These are phyloP conservation scores for Paragorgia papillata DNA, from an alignment of 92 coral and sea anemone species.

Conservation along the genomic window DNA sequence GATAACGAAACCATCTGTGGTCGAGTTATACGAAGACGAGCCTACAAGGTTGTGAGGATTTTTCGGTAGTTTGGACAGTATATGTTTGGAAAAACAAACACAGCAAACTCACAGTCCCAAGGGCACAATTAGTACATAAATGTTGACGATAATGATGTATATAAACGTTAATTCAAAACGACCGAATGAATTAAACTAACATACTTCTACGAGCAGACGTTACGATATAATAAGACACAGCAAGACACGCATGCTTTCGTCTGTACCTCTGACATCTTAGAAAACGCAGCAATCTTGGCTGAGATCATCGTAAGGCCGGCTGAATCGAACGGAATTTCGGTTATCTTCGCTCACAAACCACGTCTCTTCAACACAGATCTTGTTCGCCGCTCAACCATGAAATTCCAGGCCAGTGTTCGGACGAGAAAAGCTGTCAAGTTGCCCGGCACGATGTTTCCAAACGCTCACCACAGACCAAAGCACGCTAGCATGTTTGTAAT, in stretches of 20 bases:
- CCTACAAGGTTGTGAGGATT: constrained; percentile 3
- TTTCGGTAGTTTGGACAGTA: neutral
- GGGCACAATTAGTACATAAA: constrained; percentile 3
- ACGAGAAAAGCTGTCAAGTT: neutral
- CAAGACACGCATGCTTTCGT: neutral
- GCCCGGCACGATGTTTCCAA: constrained; percentile 10
- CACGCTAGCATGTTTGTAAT: constrained; percentile 10
- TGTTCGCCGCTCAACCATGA: constrained; percentile 27
- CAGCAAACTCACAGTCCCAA: neutral
- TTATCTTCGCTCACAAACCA: neutral
- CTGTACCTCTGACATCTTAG: constrained; percentile 35
- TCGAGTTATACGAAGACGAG: neutral
- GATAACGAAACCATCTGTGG: too few species aligned
- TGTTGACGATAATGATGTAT: constrained; percentile 8
- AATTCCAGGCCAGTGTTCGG: neutral
- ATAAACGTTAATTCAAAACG: too few species aligned
- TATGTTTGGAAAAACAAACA: constrained; percentile 18
- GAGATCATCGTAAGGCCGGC: constrained; percentile 1
- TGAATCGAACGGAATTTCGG: neutral
- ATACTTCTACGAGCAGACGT: too few species aligned
- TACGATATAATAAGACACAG: too few species aligned
- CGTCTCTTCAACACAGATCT: neutral
- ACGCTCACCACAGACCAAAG: neutral
- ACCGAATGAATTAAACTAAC: too few species aligned
- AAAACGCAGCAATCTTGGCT: constrained; percentile 9